Evolutionary conservation across 2,888 invertebrate species (phyloP).

Genomic region (Mayetiola destructor): DNA sequence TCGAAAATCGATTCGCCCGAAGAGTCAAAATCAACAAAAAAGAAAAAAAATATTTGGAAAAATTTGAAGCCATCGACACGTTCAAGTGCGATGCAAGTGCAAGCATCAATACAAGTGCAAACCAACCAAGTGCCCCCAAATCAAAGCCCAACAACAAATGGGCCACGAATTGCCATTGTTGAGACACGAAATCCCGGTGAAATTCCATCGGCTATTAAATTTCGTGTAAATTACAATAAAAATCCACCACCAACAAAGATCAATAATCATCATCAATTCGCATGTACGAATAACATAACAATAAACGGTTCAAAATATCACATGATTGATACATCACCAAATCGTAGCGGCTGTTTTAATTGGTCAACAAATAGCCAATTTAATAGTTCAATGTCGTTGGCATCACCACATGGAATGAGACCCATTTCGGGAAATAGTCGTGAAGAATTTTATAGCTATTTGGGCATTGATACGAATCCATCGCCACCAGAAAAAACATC

Average conservation of each 20-base stretch:
- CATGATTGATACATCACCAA: background rate
- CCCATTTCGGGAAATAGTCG: background rate
- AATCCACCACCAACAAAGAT: no score
- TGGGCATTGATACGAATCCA: conserved; percentile 5
- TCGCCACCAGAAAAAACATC: background rate
- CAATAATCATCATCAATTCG: no score
- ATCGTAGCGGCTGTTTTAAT: background rate
- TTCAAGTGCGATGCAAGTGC: background rate
- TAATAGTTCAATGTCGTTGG: background rate
- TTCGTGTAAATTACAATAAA: background rate
- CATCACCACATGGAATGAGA: background rate
- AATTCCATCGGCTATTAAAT: background rate
- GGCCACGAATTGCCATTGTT: background rate
- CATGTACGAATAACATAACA: no score
- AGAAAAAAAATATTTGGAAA: background rate
- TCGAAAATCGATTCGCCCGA: background rate
- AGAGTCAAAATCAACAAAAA: background rate
- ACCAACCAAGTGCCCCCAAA: background rate
- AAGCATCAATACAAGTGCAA: background rate
- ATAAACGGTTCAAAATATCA: background rate
- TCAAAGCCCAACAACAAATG: background rate
- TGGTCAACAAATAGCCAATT: background rate
- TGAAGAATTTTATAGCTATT: conserved; percentile 4
- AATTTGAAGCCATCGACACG: background rate
- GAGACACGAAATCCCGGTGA: background rate